phyloP scores from a whole-genome alignment of 2,888 invertebrate species.

The Amiota minor region DNA sequence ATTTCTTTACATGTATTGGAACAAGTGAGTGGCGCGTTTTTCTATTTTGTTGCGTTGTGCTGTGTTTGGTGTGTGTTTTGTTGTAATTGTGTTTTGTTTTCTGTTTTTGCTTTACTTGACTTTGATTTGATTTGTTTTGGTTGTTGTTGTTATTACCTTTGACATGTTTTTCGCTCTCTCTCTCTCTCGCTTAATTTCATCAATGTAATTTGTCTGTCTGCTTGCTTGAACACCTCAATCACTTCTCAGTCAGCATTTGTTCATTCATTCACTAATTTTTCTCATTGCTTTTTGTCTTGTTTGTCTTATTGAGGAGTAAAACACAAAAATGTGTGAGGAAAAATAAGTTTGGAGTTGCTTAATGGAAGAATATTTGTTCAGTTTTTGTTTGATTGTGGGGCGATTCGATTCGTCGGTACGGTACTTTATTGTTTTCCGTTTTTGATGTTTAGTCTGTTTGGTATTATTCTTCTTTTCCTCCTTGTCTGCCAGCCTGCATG shows the following conservation, averaged over 20 bases:
- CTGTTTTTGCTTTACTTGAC: background rate
- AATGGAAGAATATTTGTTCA: conserved; percentile 50
- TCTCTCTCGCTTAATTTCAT: background rate
- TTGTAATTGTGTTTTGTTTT: conserved; percentile 3
- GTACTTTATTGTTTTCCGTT: too few relatives aligned
- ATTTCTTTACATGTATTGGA: conserved; percentile 39
- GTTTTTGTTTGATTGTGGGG: conserved; percentile 42
- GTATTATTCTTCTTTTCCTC: too few relatives aligned
- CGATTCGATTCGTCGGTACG: conserved; percentile 38
- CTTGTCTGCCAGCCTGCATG: too few relatives aligned
- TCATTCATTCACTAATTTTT: too few relatives aligned
- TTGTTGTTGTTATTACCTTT: conserved; percentile 7
- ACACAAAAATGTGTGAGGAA: background rate
- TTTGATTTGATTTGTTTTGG: conserved; percentile 18
- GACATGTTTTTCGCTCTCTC: background rate
- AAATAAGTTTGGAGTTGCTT: conserved; percentile 34
- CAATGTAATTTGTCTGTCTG: conserved; percentile 9
- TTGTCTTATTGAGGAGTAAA: too few relatives aligned
- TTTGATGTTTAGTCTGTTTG: too few relatives aligned
- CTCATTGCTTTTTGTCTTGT: too few relatives aligned
- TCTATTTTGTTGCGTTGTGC: background rate
- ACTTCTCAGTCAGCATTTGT: background rate
- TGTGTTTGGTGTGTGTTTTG: background rate
- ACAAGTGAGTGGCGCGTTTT: background rate
- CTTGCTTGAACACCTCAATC: background rate